These are phyloP conservation scores for Passerina amoena DNA, from an alignment of 2,113 vertebrate species.

Conservation along the genomic window DNA sequence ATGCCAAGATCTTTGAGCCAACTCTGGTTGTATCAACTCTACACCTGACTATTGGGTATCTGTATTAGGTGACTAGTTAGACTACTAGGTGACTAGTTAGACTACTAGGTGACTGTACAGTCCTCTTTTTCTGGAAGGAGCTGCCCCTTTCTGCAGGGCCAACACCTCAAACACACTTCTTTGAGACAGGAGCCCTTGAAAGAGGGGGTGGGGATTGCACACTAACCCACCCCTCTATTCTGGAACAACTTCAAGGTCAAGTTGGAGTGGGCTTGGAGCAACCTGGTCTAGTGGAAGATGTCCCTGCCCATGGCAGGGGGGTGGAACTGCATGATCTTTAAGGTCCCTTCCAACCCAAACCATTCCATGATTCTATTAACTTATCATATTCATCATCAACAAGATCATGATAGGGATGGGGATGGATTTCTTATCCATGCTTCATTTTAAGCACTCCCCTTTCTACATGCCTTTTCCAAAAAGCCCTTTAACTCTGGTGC, in stretches of 20 bases:
- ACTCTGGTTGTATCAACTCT: not conserved
- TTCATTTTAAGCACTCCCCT: not conserved
- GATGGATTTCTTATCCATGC: not conserved
- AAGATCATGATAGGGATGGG: no score
- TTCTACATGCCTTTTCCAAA: not conserved
- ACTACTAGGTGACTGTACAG: not conserved
- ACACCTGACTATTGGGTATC: not conserved
- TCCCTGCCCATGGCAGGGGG: not conserved
- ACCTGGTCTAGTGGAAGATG: not conserved
- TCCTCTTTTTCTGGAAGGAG: not conserved
- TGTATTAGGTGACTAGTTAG: not conserved
- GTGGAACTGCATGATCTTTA: not conserved
- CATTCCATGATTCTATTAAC: not conserved
- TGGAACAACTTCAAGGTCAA: not conserved
- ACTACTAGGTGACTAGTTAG: not conserved
- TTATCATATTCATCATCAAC: not conserved
- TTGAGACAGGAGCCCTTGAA: not conserved
- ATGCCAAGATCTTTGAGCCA: not conserved
- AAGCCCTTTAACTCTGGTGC: not conserved
- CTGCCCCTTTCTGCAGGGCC: not conserved
- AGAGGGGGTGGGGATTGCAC: not conserved
- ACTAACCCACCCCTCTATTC: not conserved
- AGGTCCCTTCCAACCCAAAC: not conserved
- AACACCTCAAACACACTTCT: not conserved
- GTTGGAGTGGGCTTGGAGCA: not conserved